Conservation (phyloP, 1,140 invertebrate species). For the Elymnias hypermnestra region DNA sequence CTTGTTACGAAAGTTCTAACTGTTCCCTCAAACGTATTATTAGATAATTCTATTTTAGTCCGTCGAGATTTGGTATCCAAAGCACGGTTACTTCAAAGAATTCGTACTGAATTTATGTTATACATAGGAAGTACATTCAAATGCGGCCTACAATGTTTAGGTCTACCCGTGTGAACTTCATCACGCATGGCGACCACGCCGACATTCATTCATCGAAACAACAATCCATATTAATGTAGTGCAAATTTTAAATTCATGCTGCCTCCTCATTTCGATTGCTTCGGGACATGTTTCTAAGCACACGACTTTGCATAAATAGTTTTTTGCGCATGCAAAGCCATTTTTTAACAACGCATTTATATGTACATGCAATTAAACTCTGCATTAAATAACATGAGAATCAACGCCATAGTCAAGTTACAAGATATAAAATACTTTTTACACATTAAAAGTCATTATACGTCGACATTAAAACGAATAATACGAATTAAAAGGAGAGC, state of each 20-base stretch:
- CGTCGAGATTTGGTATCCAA: conserved; percentile 53
- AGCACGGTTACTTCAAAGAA: conserved; percentile 67
- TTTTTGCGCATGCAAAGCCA: conserved; percentile 59
- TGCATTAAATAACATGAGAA: conserved; percentile 4
- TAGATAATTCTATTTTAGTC: conserved; percentile 63
- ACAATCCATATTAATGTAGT: conserved; percentile 74
- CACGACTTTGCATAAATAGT: conserved; percentile 69
- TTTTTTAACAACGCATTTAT: conserved; percentile 34
- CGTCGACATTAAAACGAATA: background rate
- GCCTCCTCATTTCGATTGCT: conserved; percentile 63
- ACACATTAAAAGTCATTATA: no score
- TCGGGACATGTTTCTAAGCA: conserved; percentile 61
- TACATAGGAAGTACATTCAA: conserved; percentile 74
- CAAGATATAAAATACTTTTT: no score
- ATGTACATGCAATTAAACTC: background rate
- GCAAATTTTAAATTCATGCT: conserved; percentile 74
- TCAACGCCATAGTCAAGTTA: no score
- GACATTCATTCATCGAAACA: conserved; percentile 73
- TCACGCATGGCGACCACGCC: conserved; percentile 66
- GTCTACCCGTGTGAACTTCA: conserved; percentile 72
- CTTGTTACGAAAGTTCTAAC: conserved; percentile 14
- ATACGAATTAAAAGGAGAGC: background rate
- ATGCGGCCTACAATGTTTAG: conserved; percentile 70
- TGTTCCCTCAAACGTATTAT: conserved; percentile 41
- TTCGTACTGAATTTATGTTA: conserved; percentile 67